phyloP scores from a whole-genome alignment of 2,888 invertebrate genomes.

The Aspidiotus rigidus region DNA sequence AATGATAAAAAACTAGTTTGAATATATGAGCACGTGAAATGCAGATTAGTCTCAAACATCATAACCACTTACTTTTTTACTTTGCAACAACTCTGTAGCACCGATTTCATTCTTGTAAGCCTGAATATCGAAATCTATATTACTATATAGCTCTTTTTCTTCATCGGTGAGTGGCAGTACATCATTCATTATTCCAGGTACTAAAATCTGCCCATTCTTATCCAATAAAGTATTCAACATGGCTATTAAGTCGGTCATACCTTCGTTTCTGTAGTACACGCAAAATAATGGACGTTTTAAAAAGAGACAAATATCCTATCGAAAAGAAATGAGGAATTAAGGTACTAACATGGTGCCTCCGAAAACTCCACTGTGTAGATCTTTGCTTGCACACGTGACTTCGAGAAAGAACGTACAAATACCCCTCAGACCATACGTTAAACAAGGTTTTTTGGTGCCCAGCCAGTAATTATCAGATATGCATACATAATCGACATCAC shows the following conservation, averaged over 20 bases:
- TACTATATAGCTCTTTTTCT: constrained; percentile 46
- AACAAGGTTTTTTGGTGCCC: constrained; percentile 90
- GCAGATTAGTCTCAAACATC: background rate
- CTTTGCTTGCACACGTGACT: constrained; percentile 78
- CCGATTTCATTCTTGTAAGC: constrained; percentile 41
- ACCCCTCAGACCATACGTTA: constrained; percentile 92
- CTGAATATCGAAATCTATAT: constrained; percentile 51
- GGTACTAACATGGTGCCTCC: constrained; percentile 78
- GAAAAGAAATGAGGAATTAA: constrained; percentile 7
- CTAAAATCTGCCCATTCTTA: constrained; percentile 72
- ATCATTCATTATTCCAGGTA: constrained; percentile 73
- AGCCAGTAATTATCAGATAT: constrained; percentile 99
- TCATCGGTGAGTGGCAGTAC: constrained; percentile 48
- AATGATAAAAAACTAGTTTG: background rate
- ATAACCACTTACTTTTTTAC: constrained; percentile 37
- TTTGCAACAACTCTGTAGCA: constrained; percentile 37
- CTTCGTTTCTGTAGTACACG: constrained; percentile 55
- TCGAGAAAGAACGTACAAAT: constrained; percentile 84
- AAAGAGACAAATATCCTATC: background rate
- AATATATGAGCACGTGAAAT: background rate
- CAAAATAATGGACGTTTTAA: background rate
- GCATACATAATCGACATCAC: constrained; percentile 83
- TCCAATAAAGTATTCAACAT: constrained; percentile 76
- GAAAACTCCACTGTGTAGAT: constrained; percentile 91
- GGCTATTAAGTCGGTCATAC: constrained; percentile 82